Evolutionary conservation across 2,888 invertebrate genomes (phyloP), one percentile per base, ranked within the genome.

Genomic region (Netelia virgata): DNA sequence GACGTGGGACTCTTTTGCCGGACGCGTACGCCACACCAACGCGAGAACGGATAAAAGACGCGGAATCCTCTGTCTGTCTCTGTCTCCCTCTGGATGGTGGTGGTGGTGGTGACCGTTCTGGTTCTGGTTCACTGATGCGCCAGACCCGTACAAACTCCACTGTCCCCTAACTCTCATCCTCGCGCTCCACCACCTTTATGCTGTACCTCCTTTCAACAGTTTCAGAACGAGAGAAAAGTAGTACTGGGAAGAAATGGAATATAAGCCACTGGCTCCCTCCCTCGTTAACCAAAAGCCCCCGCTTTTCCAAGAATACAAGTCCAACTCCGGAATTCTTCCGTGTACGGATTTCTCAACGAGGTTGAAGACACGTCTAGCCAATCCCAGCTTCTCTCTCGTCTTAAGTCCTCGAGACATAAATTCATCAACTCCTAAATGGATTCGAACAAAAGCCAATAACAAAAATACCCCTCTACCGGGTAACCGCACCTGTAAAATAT

Each of bases 241-340:
- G 70, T 66, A 47, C 53, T 23, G 73, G 68, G 47, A 64, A 75
- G 68, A 83, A 75, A 75, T 70, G 57, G 75, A 43, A 75, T 36
- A 57, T 83, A 64, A 74, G 59, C 64, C 50, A 80, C 59, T 63
- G 75, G 64, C 47, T 47, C 36, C 20, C 47, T 14, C 14, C 47
- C 11, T 14, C 83, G 57, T 70, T 69, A 75, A 79, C 83, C 57
- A 75, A 79, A 70, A 79, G 69, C 79, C 76, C 63, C 53, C 41
- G 50, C 57, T 75, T 36, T 68, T 78, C 41, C 20, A 36, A 59
- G 64, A 75, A 79, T 69, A 75, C 74, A 70, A 79, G 79, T 83
- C 70, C 47, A 47, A 74, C 55, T 59, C 36, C 41, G 43, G 57
- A 16, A 16, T 16, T 9, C 43, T 63, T 73, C 53, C 20, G n/a